phyloP scores from a whole-genome alignment of 2,888 invertebrate genomes.

The Eupithecia centaureata region DNA sequence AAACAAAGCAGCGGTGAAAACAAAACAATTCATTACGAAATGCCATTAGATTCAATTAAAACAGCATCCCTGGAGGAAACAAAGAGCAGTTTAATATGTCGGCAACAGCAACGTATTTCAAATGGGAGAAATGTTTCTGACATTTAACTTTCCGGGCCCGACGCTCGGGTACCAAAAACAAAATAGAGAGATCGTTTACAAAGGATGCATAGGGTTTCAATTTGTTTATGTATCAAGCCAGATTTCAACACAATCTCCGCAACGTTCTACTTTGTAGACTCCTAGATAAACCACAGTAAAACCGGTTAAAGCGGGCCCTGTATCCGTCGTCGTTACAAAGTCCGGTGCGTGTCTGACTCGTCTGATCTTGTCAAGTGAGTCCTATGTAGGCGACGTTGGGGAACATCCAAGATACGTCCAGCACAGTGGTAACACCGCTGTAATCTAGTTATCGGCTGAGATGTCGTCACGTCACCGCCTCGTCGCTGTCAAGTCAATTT shows the following conservation, averaged over 20 bases:
- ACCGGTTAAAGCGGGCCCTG: conserved; percentile 24
- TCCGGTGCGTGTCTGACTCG: conserved; percentile 18
- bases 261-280: conserved; percentile 11
- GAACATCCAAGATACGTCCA: conserved; percentile 21
- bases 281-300: conserved; percentile 21
- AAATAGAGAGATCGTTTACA: conserved; percentile 11
- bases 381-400: conserved; percentile 20
- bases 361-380: conserved; percentile 31
- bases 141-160: conserved; percentile 22
- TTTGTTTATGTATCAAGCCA: conserved; percentile 8
- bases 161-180: conserved; percentile 12
- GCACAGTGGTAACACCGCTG: conserved; percentile 37
- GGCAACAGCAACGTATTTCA: conserved; percentile 28
- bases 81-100: conserved; percentile 38
- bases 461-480: conserved; percentile 53
- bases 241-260: conserved; percentile 3
- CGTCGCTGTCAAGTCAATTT: conserved; percentile 51
- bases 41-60: conserved; percentile 42
- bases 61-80: conserved; percentile 37
- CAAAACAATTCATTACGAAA: conserved; percentile 40
- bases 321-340: not conserved
- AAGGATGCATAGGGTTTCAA: not conserved
- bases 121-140: conserved; percentile 33
- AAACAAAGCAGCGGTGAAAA: conserved; percentile 34
- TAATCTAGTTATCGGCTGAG: conserved; percentile 58